Percentiles rank a stretch among this genome's conserved stretches.
Evolutionary conservation across 2,888 invertebrate genomes (phyloP).

Genomic region (Protophormia terraenovae): DNA sequence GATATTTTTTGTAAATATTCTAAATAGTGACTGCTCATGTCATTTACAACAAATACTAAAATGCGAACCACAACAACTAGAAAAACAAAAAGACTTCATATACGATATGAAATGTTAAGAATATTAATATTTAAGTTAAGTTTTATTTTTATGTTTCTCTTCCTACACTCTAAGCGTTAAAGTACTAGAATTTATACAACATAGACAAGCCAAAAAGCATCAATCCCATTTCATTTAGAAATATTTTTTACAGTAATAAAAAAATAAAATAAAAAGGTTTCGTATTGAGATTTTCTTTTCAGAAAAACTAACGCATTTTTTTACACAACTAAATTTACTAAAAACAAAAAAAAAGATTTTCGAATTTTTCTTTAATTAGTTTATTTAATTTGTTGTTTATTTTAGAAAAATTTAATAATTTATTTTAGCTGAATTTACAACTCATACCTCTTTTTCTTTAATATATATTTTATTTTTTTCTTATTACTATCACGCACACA

Average conservation of each 20-base stretch:
- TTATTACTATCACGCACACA: slow-evolving; percentile 46
- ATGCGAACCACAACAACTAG: not conserved
- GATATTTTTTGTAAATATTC: slow-evolving; percentile 77
- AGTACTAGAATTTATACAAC: slow-evolving; percentile 20
- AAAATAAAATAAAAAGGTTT: slow-evolving; percentile 48
- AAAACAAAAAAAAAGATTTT: too few species aligned
- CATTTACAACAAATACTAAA: not conserved
- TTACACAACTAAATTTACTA: too few species aligned
- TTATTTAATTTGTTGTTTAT: not conserved
- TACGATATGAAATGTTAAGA: slow-evolving; percentile 41
- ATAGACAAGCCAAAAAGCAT: slow-evolving; percentile 49
- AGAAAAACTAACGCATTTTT: not conserved
- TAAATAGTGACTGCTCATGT: not conserved
- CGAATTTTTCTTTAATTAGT: not conserved
- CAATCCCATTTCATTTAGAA: slow-evolving; percentile 22
- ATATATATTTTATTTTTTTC: not conserved
- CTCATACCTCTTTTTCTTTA: slow-evolving; percentile 38
- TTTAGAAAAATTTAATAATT: slow-evolving; percentile 30
- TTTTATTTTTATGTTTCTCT: not conserved
- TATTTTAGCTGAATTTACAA: slow-evolving; percentile 44
- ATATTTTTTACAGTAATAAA: not conserved
- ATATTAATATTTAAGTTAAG: slow-evolving; percentile 26
- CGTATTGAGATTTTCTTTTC: slow-evolving; percentile 17
- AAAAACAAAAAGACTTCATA: slow-evolving; percentile 47
- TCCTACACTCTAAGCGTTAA: not conserved